Conservation (phyloP, 2,888 invertebrate species). For the Tanaodytes sp. region DNA sequence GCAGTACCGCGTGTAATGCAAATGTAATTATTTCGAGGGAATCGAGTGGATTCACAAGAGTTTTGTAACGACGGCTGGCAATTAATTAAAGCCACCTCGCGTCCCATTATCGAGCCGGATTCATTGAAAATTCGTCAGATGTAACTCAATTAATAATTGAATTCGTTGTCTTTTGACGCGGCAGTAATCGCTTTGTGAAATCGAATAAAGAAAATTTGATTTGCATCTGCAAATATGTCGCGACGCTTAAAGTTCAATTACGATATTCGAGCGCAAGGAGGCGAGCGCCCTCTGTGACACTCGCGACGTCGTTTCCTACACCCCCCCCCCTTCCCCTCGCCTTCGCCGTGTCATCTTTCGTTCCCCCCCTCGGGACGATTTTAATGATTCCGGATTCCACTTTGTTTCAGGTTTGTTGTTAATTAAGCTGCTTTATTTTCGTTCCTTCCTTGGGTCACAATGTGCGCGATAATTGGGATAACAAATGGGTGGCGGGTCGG, state of each 20-base stretch:
- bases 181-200: constrained; percentile 13
- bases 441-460: too few species aligned
- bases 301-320: constrained; percentile 37
- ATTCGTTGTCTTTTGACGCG: constrained; percentile 26
- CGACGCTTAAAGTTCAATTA: constrained; percentile 39
- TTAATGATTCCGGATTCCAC: constrained; percentile 33
- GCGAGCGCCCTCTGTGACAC: too few species aligned
- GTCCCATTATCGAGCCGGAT: constrained; percentile 8
- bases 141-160: constrained; percentile 34
- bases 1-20: too few species aligned
- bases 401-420: constrained; percentile 39
- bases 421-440: constrained; percentile 33
- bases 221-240: constrained; percentile 36
- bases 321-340: constrained; percentile 7
- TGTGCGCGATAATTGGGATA: too few species aligned
- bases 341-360: constrained; percentile 26
- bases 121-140: constrained; percentile 36
- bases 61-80: too few species aligned
- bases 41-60: too few species aligned
- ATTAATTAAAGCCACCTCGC: too few species aligned
- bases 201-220: constrained; percentile 41
- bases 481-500: too few species aligned
- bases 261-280: constrained; percentile 32
- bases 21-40: too few species aligned
- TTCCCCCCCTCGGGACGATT: too few species aligned